A percentile compares a stretch with the other conserved stretches of the same genome.
These are phyloP conservation scores for Oreochromis mossambicus DNA, from an alignment of 2,797 vertebrate genomes.

Conservation along the genomic window DNA sequence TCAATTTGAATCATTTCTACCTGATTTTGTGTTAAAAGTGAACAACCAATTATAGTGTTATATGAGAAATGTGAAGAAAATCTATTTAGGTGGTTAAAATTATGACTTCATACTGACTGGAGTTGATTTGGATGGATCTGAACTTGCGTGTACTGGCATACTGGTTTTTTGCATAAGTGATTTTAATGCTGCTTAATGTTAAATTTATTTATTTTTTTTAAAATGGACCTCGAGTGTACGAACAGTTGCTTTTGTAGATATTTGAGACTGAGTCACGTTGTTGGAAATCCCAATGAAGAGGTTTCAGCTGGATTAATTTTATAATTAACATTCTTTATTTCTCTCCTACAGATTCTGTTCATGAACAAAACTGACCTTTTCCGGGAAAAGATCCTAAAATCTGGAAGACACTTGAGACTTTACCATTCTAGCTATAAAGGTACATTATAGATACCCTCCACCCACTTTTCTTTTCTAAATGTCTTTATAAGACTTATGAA, in stretches of 20 bases:
- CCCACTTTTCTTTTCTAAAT: background rate
- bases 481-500: background rate
- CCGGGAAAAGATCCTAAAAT: conserved; percentile 67
- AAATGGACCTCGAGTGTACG: background rate
- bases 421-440: conserved; percentile 65
- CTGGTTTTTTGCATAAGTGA: background rate
- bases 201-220: background rate
- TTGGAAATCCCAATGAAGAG: background rate
- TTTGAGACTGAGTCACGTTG: background rate
- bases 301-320: background rate
- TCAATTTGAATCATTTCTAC: background rate
- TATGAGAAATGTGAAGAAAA: background rate
- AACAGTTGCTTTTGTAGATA: background rate
- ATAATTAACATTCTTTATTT: background rate
- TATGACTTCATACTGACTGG: background rate
- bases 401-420: conserved; percentile 66
- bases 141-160: rapidly evolving
- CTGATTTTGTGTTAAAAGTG: background rate
- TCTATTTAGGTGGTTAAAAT: background rate
- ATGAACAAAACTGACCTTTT: conserved; percentile 79
- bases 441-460: background rate
- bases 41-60: background rate
- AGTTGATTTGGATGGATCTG: background rate
- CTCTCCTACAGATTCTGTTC: conserved; percentile 67
- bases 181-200: background rate